phyloP scores from a whole-genome alignment of 35 echinoderm and acorn worm genomes.

The Apostichopus japonicus region DNA sequence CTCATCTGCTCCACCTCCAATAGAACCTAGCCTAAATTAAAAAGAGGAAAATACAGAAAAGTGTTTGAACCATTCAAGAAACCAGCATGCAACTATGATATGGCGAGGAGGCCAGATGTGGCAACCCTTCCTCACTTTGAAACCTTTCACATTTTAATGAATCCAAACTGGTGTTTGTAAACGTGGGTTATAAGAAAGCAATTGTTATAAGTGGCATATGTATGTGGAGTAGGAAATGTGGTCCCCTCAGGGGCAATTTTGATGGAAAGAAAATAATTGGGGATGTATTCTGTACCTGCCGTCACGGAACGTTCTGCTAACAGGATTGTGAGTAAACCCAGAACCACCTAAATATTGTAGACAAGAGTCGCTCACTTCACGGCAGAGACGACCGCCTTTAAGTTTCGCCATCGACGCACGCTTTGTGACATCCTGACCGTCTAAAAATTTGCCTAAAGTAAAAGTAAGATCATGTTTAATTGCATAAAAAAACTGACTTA shows the following conservation, averaged over 20 bases:
- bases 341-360: constrained; percentile 95
- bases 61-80: background rate
- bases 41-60: background rate
- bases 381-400: constrained; percentile 77
- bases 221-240: too few relatives aligned
- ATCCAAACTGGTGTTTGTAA: too few relatives aligned
- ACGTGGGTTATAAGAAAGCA: too few relatives aligned
- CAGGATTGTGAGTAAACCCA: constrained; percentile 80
- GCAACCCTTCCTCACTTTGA: too few relatives aligned
- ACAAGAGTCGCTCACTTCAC: constrained; percentile 86
- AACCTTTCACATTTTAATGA: too few relatives aligned
- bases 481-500: too few relatives aligned
- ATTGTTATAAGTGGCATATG: too few relatives aligned
- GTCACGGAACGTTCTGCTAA: constrained; percentile 91
- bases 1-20: constrained; percentile 97
- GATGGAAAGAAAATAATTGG: too few relatives aligned
- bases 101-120: too few relatives aligned
- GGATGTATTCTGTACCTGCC: constrained; percentile 56
- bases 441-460: constrained; percentile 62
- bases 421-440: constrained; percentile 92
- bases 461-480: too few relatives aligned
- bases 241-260: too few relatives aligned
- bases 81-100: too few relatives aligned
- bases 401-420: constrained; percentile 94
- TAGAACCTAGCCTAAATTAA: constrained; percentile 63